phyloP scores from a whole-genome alignment of 1,140 invertebrate genomes.

The Drosophila tristis region DNA sequence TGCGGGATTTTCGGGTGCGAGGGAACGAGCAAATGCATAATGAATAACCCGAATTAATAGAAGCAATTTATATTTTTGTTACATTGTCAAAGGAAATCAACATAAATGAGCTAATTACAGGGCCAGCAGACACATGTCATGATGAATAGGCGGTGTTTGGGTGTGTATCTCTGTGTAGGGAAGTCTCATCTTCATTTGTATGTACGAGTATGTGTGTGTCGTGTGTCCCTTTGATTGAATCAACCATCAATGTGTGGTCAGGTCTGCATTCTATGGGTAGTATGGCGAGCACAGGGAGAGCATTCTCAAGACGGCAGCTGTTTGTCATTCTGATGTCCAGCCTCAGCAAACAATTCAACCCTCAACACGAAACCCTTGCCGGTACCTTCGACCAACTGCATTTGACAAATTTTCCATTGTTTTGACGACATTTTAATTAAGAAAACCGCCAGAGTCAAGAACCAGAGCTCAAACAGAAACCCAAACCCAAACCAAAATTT shows the following conservation, averaged over 20 bases:
- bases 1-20: neutral
- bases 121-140: constrained; percentile 10
- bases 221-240: constrained; percentile 57
- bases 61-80: constrained; percentile 67
- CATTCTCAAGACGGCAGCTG: constrained; percentile 25
- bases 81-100: constrained; percentile 76
- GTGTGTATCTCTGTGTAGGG: neutral
- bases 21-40: constrained; percentile 45
- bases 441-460: constrained; percentile 43
- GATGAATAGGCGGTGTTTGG: neutral
- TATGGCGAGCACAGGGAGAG: neutral
- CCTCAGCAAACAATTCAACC: constrained; percentile 35
- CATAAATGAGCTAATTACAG: constrained; percentile 78
- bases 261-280: neutral
- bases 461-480: neutral
- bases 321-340: constrained; percentile 23
- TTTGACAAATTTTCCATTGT: constrained; percentile 69
- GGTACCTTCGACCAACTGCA: constrained; percentile 16
- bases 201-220: constrained; percentile 5
- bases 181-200: neutral
- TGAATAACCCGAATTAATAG: constrained; percentile 76
- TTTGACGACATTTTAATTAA: constrained; percentile 74
- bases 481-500: constrained; percentile 2
- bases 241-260: constrained; percentile 60
- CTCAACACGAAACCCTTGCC: neutral